phyloP scores from a whole-genome alignment of 2,797 vertebrate species.

The Trachurus trachurus region DNA sequence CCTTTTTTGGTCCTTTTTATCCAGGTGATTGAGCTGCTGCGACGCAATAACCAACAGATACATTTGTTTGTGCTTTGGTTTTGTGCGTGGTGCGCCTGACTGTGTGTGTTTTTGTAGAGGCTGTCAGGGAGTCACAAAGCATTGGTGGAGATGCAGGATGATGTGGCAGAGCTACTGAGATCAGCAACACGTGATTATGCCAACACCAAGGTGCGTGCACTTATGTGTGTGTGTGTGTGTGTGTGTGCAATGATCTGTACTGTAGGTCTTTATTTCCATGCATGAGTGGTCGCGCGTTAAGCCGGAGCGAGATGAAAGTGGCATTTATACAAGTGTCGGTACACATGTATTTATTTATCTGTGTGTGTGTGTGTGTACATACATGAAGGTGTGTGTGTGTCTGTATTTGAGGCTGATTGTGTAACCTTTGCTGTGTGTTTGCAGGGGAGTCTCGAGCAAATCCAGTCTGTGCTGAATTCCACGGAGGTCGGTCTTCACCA shows the following conservation, averaged over 20 bases:
- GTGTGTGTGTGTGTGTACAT: neutral
- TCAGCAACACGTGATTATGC: conserved; percentile 88
- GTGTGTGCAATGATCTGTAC: conserved; percentile 21
- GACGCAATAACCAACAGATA: neutral
- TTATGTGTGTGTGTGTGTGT: too few relatives aligned
- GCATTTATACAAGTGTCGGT: neutral
- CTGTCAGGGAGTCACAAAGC: conserved; percentile 95
- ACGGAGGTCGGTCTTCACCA: conserved; percentile 95
- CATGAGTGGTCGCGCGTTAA: conserved; percentile 22
- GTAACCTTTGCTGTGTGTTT: conserved; percentile 7
- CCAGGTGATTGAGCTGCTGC: neutral
- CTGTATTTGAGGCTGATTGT: conserved; percentile 7
- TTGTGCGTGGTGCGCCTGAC: conserved; percentile 19
- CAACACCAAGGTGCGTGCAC: conserved; percentile 88
- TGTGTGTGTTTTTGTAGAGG: conserved; percentile 82
- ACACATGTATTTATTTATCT: conserved; percentile 18
- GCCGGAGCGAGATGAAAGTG: conserved; percentile 15
- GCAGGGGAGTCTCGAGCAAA: conserved; percentile 89
- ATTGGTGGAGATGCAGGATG: conserved; percentile 96
- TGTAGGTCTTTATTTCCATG: conserved; percentile 23
- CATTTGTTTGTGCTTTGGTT: conserved; percentile 20
- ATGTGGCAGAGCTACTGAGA: conserved; percentile 89
- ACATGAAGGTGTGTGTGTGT: conserved; percentile 3
- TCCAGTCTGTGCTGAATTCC: conserved; percentile 92
- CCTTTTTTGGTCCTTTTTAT: neutral